These are phyloP conservation scores for Macrobrachium nipponense DNA, from an alignment of 1,140 invertebrate genomes.

Conservation along the genomic window DNA sequence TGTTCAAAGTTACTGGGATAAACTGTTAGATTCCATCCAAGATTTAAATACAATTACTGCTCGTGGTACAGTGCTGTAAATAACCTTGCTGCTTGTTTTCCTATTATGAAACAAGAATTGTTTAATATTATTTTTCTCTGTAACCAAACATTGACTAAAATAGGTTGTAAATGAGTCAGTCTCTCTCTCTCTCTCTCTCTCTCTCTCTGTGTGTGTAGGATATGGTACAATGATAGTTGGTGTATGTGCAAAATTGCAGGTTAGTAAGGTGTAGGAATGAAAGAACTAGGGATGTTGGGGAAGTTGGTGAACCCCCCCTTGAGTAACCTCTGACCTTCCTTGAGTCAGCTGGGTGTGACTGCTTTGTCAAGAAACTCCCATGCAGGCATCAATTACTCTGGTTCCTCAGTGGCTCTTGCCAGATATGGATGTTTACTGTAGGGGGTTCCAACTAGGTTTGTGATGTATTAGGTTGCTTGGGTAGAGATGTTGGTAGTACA, in stretches of 20 bases:
- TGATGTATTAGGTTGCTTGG: no score
- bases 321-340: background rate
- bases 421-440: no score
- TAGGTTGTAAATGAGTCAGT: background rate
- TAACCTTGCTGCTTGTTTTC: no score
- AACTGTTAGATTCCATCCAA: no score
- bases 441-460: no score
- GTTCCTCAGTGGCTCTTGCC: background rate
- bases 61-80: no score
- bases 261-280: background rate
- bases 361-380: constrained; percentile 2
- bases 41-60: no score
- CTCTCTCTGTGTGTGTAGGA: background rate
- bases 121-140: background rate
- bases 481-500: no score
- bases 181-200: background rate
- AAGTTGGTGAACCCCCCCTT: background rate
- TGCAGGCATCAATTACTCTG: constrained; percentile 1
- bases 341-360: constrained; percentile 23
- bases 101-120: background rate
- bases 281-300: background rate
- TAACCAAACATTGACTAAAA: background rate
- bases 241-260: background rate
- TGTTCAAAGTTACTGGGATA: no score
- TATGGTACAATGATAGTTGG: background rate